phyloP scores from a whole-genome alignment of 2,113 vertebrate species.

The Limanda limanda region DNA sequence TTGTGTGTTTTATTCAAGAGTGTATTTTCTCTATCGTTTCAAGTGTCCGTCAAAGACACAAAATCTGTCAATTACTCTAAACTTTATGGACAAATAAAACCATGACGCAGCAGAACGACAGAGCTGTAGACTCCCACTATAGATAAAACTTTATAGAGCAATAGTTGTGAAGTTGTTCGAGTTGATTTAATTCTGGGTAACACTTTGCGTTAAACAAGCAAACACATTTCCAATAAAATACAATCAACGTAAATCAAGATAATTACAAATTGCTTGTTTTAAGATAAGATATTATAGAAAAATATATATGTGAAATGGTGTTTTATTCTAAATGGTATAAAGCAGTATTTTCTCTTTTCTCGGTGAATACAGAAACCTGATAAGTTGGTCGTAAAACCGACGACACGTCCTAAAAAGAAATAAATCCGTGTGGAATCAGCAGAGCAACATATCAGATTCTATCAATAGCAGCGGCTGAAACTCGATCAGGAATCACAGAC shows the following conservation, averaged over 20 bases:
- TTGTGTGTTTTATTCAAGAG: conserved; percentile 49
- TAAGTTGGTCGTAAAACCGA: conserved; percentile 4
- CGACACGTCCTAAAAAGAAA: conserved; percentile 2
- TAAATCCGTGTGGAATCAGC: background rate
- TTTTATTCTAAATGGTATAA: background rate
- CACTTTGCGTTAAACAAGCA: conserved; percentile 5
- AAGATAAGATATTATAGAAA: conserved; percentile 8
- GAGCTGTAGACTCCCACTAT: background rate
- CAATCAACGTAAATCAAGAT: conserved; percentile 12
- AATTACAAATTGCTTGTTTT: conserved; percentile 12
- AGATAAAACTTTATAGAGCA: conserved; percentile 29
- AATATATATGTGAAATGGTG: no score
- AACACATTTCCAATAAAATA: conserved; percentile 37
- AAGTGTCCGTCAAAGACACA: conserved; percentile 44
- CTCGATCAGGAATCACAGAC: background rate
- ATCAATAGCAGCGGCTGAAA: background rate
- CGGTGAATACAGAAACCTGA: background rate
- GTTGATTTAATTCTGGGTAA: conserved; percentile 12
- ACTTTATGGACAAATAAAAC: conserved; percentile 38
- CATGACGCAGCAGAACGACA: conserved; percentile 11
- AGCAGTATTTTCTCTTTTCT: background rate
- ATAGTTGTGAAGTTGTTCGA: conserved; percentile 8
- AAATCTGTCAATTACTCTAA: conserved; percentile 10
- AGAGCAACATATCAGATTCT: background rate
- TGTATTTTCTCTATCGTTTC: conserved; percentile 61